These are phyloP conservation scores for Trachymyrmex cornetzi DNA, from an alignment of 1,140 invertebrate species.

Conservation along the genomic window DNA sequence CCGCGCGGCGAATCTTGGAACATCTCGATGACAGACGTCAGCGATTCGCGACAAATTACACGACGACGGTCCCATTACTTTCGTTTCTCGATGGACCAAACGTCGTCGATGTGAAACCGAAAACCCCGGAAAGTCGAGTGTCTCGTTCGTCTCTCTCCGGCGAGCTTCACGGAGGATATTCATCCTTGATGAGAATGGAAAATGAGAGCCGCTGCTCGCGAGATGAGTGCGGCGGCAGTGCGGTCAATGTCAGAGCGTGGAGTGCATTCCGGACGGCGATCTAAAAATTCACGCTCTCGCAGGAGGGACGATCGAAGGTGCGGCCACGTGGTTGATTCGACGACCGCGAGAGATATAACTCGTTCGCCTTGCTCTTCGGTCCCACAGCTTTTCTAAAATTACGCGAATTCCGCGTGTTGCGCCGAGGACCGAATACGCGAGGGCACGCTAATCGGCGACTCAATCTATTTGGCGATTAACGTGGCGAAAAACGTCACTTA, in stretches of 20 bases:
- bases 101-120: background rate
- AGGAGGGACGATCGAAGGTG: slow-evolving; percentile 20
- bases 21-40: slow-evolving; percentile 4
- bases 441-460: slow-evolving; percentile 41
- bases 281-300: slow-evolving; percentile 39
- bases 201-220: slow-evolving; percentile 27
- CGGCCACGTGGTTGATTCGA: slow-evolving; percentile 27
- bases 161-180: background rate
- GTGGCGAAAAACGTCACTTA: slow-evolving; percentile 61
- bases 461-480: slow-evolving; percentile 66
- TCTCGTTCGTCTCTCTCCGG: background rate
- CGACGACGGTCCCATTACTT: no score
- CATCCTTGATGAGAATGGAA: background rate
- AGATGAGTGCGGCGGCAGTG: slow-evolving; percentile 16
- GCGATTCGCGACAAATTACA: background rate
- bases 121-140: background rate
- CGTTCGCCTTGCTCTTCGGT: background rate
- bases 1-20: no score
- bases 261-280: slow-evolving; percentile 27
- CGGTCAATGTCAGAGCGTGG: slow-evolving; percentile 25
- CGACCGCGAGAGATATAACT: background rate
- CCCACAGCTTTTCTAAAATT: slow-evolving; percentile 3
- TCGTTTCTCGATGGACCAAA: background rate
- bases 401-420: slow-evolving; percentile 5
- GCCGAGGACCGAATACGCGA: background rate